Percentiles rank a stretch among this genome's conserved stretches.
Evolutionary conservation across 2,797 vertebrate genomes (phyloP).

Genomic region (Phoeniculus purpureus): DNA sequence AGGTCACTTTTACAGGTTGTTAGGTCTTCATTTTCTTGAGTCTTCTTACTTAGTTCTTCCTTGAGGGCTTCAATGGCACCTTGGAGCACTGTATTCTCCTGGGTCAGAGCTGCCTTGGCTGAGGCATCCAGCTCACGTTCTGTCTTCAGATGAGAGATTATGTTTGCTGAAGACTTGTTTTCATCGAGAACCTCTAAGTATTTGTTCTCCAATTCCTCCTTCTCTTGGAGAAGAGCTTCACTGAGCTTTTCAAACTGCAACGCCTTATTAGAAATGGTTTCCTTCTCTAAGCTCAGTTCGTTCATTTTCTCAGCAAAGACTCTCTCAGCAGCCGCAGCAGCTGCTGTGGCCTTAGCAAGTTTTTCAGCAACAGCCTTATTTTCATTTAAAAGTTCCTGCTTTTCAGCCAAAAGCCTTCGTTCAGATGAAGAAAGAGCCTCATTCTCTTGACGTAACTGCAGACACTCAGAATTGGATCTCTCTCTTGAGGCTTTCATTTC

Average conservation of each 20-base stretch:
- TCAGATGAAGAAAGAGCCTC: conserved; percentile 82
- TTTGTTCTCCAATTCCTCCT: conserved; percentile 78
- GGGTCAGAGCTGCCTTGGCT: conserved; percentile 70
- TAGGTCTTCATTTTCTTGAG: conserved; percentile 75
- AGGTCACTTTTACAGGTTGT: conserved; percentile 76
- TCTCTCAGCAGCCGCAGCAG: conserved; percentile 66
- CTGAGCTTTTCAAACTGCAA: conserved; percentile 79
- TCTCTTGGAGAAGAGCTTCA: conserved; percentile 82
- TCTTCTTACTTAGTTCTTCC: conserved; percentile 77
- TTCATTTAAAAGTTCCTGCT: conserved; percentile 81
- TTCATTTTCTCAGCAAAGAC: conserved; percentile 70
- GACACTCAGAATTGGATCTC: conserved; percentile 81
- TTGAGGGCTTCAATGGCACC: conserved; percentile 72
- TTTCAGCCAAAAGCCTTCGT: conserved; percentile 81
- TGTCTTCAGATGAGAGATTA: conserved; percentile 79
- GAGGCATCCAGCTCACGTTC: conserved; percentile 77
- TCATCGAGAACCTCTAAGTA: conserved; percentile 80
- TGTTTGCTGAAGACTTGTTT: conserved; percentile 72
- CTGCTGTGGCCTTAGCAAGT: conserved; percentile 69
- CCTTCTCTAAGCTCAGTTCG: conserved; percentile 81
- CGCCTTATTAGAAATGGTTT: conserved; percentile 65
- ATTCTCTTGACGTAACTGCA: conserved; percentile 87
- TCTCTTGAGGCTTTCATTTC: conserved; percentile 86
- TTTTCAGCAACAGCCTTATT: conserved; percentile 78
- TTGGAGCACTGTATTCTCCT: conserved; percentile 79